Evolutionary conservation across 2,113 vertebrate species (phyloP), one percentile per base, ranked within the genome.

Genomic region (Mobula hypostoma): DNA sequence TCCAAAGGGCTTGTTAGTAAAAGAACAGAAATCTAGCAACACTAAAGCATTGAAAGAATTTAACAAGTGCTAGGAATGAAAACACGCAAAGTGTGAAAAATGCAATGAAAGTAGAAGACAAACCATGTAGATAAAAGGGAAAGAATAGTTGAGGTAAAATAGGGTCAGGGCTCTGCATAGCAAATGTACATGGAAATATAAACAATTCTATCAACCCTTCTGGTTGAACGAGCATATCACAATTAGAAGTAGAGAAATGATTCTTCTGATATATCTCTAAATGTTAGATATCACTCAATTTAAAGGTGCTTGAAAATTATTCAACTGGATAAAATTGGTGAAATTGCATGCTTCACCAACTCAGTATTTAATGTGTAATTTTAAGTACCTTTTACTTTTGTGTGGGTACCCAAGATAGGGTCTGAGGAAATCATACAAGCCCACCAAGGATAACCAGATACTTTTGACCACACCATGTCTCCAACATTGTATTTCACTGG

Each of bases 361-460:
- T 74, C n/a, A 32, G 66, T 32, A 90, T 66, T 90, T 48, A 56
- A 48, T 27, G 27, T 40, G 3, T 48, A 40, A 27, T 92, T 93
- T 74, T 5, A 93, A 76, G 72, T 97, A 99, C 99, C 98, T 97
- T 99, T 99, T 78, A 97, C 97, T 95, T 97, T 99, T 95, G 98
- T 97, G 95, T 99, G 97, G 94, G 94, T 95, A 94, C 97, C 97
- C 77, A 98, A 96, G 61, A 98, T 97, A 0, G 98, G 98, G 95
- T 99, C 99, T 27, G 97, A 97, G 95, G 99, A 98, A 95, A 99
- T 98, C 97, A 99, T 99, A 96, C 99, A 99, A 0, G 99, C 99
- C 99, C 99, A 99, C 99, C 98, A 99, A 0, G 98, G 99, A 95
- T 98, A 99, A 58, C 99, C 99, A 0, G 98, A 98, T 94, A 99